Evolutionary conservation across 2,888 invertebrate genomes (phyloP), one percentile per base, ranked within the genome.

Genomic region (Temnothorax unifasciatus): DNA sequence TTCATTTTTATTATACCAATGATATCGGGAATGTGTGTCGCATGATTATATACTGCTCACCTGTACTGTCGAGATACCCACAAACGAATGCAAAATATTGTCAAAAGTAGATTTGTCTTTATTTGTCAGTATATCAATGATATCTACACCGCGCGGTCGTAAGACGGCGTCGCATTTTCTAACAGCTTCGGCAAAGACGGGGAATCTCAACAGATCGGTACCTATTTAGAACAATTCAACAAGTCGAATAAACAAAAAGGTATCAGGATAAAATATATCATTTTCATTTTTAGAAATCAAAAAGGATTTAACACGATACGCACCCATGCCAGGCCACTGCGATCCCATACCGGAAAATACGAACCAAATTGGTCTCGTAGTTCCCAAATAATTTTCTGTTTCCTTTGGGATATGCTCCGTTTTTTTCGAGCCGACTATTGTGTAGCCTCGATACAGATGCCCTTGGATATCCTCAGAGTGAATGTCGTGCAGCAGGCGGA

Each of bases 281-380:
- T 57, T 15, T 15, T 3, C 41, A 11, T 50, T 50, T 5, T 50
- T 34, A 21, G 13, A 61, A 25, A 50, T 25, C 15, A 44, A 15
- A n/a, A 47, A 64, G 6, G 34, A 54, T 50, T 34, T 47, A 50
- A 69, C 11, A 50, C 11, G 15, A 59, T 21, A 57, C 21, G 0
- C 82, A 89, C 89, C 89, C 89, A 89, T 89, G 54, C 90, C 90
- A 64, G 88, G n/a, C 89, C 89, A 89, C 0, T 89, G 89, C 0
- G 89, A 89, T 64, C 89, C 89, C 90, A 89, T 89, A 82, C 89
- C 95, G 64, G 98, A 98, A 95, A 98, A 99, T 68, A 98, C 97
- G 95, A 97, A 98, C 96, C 98, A 98, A 0, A 98, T 95, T 2
- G 98, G 97, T 2, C 97, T 96, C 75, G 96, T 96, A 0, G 96